Conservation (phyloP, 1,140 invertebrate species). For the Gryon sp. region DNA sequence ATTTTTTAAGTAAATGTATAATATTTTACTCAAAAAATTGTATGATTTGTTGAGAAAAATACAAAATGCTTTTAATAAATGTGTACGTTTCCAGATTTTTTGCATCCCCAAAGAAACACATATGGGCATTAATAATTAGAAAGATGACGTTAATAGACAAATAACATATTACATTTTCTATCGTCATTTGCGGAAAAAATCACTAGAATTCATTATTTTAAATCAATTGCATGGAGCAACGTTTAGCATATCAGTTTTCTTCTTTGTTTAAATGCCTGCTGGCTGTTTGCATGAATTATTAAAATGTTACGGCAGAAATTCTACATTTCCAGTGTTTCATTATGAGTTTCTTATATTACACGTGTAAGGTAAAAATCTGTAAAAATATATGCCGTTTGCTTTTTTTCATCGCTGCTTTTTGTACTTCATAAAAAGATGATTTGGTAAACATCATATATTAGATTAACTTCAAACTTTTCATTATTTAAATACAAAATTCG, state of each 20-base stretch:
- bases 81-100: no score
- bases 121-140: conserved; percentile 1
- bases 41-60: no score
- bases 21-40: no score
- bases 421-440: no score
- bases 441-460: background rate
- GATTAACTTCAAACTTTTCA: no score
- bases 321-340: conserved; percentile 13
- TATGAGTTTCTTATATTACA: conserved; percentile 1
- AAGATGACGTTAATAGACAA: conserved; percentile 13
- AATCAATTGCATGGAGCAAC: conserved; percentile 3
- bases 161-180: conserved; percentile 20
- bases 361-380: conserved; percentile 8
- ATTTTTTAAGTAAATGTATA: no score
- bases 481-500: no score
- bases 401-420: no score
- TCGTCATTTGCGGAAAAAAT: conserved; percentile 20
- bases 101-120: background rate
- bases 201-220: conserved; percentile 19
- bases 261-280: conserved; percentile 14
- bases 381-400: conserved; percentile 7
- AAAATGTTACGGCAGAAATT: conserved; percentile 25
- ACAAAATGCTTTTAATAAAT: no score
- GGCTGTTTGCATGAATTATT: conserved; percentile 31
- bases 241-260: conserved; percentile 12